Evolutionary conservation across 2,113 vertebrate genomes (phyloP), one percentile per base, ranked within the genome.

Genomic region (Acinonyx jubatus): DNA sequence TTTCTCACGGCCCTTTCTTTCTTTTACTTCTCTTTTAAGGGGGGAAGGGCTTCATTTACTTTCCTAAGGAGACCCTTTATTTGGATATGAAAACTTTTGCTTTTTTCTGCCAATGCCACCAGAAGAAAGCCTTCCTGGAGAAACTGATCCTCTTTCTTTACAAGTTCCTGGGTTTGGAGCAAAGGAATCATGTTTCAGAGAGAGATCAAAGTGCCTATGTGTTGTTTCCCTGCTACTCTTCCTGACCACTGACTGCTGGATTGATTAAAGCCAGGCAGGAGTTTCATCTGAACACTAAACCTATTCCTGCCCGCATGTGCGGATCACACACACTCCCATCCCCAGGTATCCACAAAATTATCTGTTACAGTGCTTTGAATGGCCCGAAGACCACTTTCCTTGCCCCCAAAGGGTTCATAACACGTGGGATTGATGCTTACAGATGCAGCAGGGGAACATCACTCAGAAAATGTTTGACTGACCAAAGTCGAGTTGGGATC

Each of bases 301-400:
- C 23, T 21, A 2, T 36, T 31, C 16, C 27, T 74, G 38, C 52
- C 61, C 4, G 0, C 52, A 0, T 15, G 29, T 36, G 57, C 0
- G 5, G 18, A 25, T 38, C 48, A 31, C 33, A 66, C 4, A 41
- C 19, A 23, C 16, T n/a, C 71, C 23, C 65, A 41, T 90, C 38
- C 52, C 48, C 16, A 19, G 33, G 33, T 79, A 73, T 45, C 23
- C 29, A 63, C n/a, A 66, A 6, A 65, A 50, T 50, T 50, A n/a
- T 23, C 52, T 16, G 5, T 33, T 52, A n/a, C 0, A 7, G 9
- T 45, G 36, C 38, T 76, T 4, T 10, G 7, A 36, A 4, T 2
- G 0, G 31, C 21, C 18, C 13, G 27, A 71, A 9, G 27, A 21
- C 33, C 21, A 29, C 63, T 18, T 74, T 29, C 23, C 31, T 63